A percentile compares a stretch with the other conserved stretches of the same genome.
phyloP scores from a whole-genome alignment of 2,797 vertebrate genomes.

The Epinephelus coioides region DNA sequence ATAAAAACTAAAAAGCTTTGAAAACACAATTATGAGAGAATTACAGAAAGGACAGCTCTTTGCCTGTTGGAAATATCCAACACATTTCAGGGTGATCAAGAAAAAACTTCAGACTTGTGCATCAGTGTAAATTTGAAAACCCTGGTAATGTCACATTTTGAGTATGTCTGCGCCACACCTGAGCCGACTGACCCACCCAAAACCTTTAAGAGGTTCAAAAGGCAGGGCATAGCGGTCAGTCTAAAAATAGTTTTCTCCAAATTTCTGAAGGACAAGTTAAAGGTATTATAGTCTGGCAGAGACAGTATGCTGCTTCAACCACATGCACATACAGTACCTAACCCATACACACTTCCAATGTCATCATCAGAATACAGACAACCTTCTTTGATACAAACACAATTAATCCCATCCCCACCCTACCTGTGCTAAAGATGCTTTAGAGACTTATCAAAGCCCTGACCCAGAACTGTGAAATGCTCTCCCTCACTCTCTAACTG shows the following conservation, averaged over 20 bases:
- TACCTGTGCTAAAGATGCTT: slow-evolving; percentile 32
- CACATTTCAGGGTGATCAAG: slow-evolving; percentile 7
- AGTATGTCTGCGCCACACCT: slow-evolving; percentile 18
- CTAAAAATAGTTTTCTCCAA: slow-evolving; percentile 15
- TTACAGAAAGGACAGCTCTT: slow-evolving; percentile 27
- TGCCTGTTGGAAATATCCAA: slow-evolving; percentile 29
- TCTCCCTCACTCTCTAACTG: slow-evolving; percentile 85
- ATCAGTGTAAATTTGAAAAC: slow-evolving; percentile 17
- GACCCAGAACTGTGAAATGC: slow-evolving; percentile 7
- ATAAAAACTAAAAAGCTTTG: slow-evolving; percentile 42
- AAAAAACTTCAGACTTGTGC: neutral
- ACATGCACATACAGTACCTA: slow-evolving; percentile 55
- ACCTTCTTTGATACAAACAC: slow-evolving; percentile 51
- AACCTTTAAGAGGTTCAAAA: slow-evolving; percentile 13
- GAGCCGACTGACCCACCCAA: neutral
- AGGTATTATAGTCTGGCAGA: slow-evolving; percentile 35
- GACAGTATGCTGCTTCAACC: slow-evolving; percentile 38
- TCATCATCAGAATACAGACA: slow-evolving; percentile 44
- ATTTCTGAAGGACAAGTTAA: slow-evolving; percentile 27
- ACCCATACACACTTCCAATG: slow-evolving; percentile 59
- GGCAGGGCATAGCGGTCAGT: neutral
- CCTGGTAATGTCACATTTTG: neutral
- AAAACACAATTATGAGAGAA: slow-evolving; percentile 38
- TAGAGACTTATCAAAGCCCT: slow-evolving; percentile 24
- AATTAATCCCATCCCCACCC: slow-evolving; percentile 28